These are phyloP conservation scores for Pelagia noctiluca DNA, from an alignment of 30 jellyfish, hydroid and myxozoan genomes.

Conservation along the genomic window DNA sequence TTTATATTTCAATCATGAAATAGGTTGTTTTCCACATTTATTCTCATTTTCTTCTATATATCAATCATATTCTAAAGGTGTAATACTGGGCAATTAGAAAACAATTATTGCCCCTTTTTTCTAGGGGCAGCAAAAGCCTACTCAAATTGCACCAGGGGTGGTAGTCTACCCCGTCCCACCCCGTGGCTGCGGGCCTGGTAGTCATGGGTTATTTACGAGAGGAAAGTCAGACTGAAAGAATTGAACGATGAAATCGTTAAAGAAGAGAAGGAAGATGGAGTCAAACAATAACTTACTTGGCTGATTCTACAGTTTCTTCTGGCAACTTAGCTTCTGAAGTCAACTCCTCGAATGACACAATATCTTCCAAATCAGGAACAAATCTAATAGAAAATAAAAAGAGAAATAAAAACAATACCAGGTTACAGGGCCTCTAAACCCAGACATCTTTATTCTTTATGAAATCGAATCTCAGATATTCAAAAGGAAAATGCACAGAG, in stretches of 20 bases:
- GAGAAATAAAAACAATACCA: background rate
- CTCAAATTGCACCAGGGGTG: background rate
- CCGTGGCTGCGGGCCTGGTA: background rate
- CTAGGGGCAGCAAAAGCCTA: background rate
- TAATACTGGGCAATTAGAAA: no score
- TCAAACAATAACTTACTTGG: slow-evolving; percentile 69
- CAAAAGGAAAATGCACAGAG: background rate
- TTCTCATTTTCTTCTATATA: no score
- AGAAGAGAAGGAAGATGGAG: background rate
- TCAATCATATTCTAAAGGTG: no score
- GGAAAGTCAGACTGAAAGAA: background rate
- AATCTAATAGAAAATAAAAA: slow-evolving; percentile 48
- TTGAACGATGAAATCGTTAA: background rate
- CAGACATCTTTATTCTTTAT: background rate
- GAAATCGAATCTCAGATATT: background rate
- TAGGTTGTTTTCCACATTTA: no score
- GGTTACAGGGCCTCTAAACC: background rate
- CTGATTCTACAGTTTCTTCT: slow-evolving; percentile 83
- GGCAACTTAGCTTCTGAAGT: slow-evolving; percentile 87
- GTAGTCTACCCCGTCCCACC: background rate
- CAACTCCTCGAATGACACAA: slow-evolving; percentile 88
- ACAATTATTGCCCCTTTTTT: no score
- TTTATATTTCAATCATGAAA: no score
- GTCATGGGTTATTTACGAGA: background rate
- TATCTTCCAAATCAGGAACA: slow-evolving; percentile 94